Conservation (phyloP, 2,888 invertebrate genomes). For the Noctua fimbriata region DNA sequence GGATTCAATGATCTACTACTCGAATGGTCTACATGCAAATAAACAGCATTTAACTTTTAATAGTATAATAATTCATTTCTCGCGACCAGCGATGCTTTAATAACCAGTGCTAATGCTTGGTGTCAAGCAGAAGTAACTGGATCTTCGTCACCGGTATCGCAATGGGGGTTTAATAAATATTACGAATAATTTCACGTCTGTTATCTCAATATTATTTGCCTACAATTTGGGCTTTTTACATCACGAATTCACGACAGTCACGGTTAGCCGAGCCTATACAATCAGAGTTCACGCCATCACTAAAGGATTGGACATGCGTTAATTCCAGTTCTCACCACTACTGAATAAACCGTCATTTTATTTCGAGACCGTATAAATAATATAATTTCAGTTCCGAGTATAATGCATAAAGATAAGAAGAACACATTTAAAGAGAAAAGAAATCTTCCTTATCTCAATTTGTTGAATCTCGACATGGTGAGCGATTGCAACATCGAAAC, state of each 20-base stretch:
- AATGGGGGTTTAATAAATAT: slow-evolving; percentile 38
- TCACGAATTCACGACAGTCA: slow-evolving; percentile 32
- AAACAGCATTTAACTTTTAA: slow-evolving; percentile 62
- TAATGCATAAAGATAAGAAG: slow-evolving; percentile 20
- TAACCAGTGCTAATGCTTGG: neutral
- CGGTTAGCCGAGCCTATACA: slow-evolving; percentile 36
- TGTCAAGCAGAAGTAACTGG: slow-evolving; percentile 8
- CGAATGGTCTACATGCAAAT: slow-evolving; percentile 77
- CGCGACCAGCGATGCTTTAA: neutral
- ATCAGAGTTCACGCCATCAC: slow-evolving; percentile 37
- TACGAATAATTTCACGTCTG: slow-evolving; percentile 36
- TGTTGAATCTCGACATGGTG: slow-evolving; percentile 50
- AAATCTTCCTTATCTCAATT: slow-evolving; percentile 42
- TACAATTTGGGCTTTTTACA: slow-evolving; percentile 23
- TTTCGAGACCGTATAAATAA: slow-evolving; percentile 27
- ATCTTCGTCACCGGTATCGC: slow-evolving; percentile 13
- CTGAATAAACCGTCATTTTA: slow-evolving; percentile 28
- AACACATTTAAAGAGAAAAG: slow-evolving; percentile 27
- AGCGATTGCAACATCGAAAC: slow-evolving; percentile 74
- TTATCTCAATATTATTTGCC: slow-evolving; percentile 36
- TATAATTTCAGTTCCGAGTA: slow-evolving; percentile 15
- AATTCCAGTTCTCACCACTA: slow-evolving; percentile 42
- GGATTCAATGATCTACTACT: slow-evolving; percentile 72
- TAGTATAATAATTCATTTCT: neutral
- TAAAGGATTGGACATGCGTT: slow-evolving; percentile 50